Evolutionary conservation across 2,888 invertebrate genomes (phyloP).

Genomic region (Seira musarum): DNA sequence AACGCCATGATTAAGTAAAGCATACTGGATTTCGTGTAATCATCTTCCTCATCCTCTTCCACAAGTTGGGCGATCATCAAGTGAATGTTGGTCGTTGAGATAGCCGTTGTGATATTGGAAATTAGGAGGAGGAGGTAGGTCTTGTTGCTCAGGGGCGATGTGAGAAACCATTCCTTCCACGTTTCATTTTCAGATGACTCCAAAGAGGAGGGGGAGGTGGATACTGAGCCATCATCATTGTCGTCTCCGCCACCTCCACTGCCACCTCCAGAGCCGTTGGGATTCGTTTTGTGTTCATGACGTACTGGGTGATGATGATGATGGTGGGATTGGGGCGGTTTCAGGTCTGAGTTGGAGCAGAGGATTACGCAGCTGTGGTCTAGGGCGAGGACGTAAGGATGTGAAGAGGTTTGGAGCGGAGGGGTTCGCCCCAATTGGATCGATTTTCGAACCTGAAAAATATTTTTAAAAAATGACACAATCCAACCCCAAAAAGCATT

Average conservation of each 20-base stretch:
- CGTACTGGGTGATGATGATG: too few relatives aligned
- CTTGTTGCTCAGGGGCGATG: constrained; percentile 33
- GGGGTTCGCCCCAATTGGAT: too few relatives aligned
- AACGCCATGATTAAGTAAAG: constrained; percentile 54
- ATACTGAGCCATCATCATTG: not conserved
- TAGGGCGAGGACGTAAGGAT: constrained; percentile 33
- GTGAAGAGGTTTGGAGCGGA: too few relatives aligned
- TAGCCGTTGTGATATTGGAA: constrained; percentile 51
- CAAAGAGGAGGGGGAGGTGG: not conserved
- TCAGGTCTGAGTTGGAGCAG: constrained; percentile 41
- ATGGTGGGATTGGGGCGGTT: too few relatives aligned
- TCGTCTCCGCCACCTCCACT: not conserved
- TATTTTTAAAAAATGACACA: too few relatives aligned
- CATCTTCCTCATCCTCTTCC: constrained; percentile 8
- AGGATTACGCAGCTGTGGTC: constrained; percentile 58
- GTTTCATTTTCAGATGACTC: not conserved
- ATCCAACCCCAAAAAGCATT: too few relatives aligned
- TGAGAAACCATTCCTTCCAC: constrained; percentile 11
- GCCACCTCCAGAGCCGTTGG: not conserved
- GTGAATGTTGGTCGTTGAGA: constrained; percentile 55
- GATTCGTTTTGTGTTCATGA: constrained; percentile 1
- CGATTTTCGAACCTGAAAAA: too few relatives aligned
- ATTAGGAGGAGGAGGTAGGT: constrained; percentile 42
- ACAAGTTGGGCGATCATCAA: constrained; percentile 55
- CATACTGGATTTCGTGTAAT: constrained; percentile 30